Evolutionary conservation across 2,113 vertebrate species (phyloP).

Genomic region (Callopanchax toddi): DNA sequence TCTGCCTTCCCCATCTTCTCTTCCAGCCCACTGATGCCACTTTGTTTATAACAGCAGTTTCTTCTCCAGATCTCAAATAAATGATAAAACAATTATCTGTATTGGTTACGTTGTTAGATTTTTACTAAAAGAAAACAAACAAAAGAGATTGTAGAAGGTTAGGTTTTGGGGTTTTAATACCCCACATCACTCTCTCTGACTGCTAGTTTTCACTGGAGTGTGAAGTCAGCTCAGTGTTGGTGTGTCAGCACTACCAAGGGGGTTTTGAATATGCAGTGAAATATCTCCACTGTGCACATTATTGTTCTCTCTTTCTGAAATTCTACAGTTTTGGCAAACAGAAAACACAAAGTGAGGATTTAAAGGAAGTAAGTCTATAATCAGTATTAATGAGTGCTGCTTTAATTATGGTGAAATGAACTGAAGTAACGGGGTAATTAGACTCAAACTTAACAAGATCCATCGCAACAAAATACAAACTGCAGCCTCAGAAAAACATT

Average conservation of each 20-base stretch:
- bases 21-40: background rate
- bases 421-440: no score
- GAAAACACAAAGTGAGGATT: no score
- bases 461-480: no score
- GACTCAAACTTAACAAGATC: no score
- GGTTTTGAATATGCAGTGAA: constrained; percentile 3
- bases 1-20: background rate
- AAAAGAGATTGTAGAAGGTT: background rate
- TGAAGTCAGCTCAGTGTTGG: constrained; percentile 2
- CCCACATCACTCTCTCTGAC: background rate
- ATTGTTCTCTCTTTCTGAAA: background rate
- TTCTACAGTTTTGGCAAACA: no score
- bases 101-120: background rate
- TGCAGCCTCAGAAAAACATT: no score
- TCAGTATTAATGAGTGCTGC: no score
- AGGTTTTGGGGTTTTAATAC: background rate
- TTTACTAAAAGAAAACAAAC: background rate
- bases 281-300: background rate
- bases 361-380: no score
- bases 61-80: background rate
- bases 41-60: background rate
- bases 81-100: background rate
- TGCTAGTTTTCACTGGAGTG: background rate
- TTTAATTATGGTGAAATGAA: no score
- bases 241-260: background rate